Conservation (phyloP, 2,113 vertebrate genomes). For the Bufo bufo region DNA sequence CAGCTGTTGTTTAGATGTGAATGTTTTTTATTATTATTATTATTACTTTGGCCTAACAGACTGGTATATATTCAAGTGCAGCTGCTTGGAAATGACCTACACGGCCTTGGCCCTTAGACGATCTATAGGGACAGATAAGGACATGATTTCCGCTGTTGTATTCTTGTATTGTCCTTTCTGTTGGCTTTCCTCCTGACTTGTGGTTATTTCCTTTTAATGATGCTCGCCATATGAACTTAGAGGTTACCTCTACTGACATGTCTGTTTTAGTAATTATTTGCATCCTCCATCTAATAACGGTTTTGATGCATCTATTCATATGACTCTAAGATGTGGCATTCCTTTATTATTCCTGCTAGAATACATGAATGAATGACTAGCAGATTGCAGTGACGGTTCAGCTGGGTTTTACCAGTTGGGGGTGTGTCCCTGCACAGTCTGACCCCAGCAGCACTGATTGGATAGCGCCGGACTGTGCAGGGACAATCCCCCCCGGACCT, state of each 20-base stretch:
- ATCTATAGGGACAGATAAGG: not conserved
- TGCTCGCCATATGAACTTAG: not conserved
- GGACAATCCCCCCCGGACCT: too few species aligned
- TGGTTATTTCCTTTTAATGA: constrained; percentile 3
- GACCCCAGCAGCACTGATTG: too few species aligned
- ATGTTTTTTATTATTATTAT: not conserved
- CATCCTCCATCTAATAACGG: too few species aligned
- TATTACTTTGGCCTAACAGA: not conserved
- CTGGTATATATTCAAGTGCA: not conserved
- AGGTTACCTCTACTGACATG: not conserved
- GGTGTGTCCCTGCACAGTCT: too few species aligned
- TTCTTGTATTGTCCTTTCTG: not conserved
- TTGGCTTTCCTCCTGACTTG: not conserved
- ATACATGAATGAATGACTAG: too few species aligned
- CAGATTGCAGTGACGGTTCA: too few species aligned
- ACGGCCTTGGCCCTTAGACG: constrained; percentile 8
- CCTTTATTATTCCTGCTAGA: too few species aligned
- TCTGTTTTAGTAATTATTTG: not conserved
- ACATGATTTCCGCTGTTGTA: not conserved
- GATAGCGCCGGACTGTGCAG: too few species aligned
- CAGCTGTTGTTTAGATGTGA: not conserved
- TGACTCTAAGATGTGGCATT: too few species aligned
- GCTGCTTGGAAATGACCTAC: not conserved
- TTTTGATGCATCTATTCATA: too few species aligned
- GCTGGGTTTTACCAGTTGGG: too few species aligned